Percentiles rank a stretch among this genome's conserved stretches.
Conservation (phyloP, 2,113 vertebrate genomes). For the Myiozetetes cayanensis region DNA sequence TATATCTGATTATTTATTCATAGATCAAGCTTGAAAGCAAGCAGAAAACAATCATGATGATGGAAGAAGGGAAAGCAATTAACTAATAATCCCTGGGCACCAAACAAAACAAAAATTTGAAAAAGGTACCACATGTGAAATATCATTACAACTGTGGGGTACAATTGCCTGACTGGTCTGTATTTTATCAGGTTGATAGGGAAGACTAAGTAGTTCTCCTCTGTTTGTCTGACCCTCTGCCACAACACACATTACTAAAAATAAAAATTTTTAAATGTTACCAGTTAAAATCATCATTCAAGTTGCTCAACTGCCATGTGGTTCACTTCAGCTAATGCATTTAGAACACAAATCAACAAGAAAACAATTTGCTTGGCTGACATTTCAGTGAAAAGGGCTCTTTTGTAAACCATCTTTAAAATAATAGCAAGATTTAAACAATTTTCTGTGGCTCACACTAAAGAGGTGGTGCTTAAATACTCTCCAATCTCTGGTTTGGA, state of each 20-base stretch:
- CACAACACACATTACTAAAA: neutral
- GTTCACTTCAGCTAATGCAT: neutral
- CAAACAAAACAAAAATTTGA: neutral
- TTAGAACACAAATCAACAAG: neutral
- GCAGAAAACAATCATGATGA: neutral
- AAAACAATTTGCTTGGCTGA: neutral
- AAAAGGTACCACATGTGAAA: neutral
- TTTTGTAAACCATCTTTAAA: neutral
- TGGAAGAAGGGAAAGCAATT: neutral
- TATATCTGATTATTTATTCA: neutral
- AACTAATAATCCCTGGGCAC: neutral
- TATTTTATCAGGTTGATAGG: neutral
- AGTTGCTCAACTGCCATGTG: neutral
- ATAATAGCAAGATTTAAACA: neutral
- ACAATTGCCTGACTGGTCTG: neutral
- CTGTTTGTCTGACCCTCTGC: neutral
- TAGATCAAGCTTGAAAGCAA: neutral
- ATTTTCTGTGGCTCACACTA: neutral
- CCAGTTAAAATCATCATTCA: neutral
- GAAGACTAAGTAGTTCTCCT: neutral
- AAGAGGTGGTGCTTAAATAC: neutral
- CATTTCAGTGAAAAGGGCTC: neutral
- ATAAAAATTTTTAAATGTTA: neutral
- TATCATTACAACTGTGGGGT: neutral
- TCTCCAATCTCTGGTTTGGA: neutral